Percentiles rank a stretch among this genome's conserved stretches.
Evolutionary conservation across 2,888 invertebrate species (phyloP).

Genomic region (Parnassius apollo): DNA sequence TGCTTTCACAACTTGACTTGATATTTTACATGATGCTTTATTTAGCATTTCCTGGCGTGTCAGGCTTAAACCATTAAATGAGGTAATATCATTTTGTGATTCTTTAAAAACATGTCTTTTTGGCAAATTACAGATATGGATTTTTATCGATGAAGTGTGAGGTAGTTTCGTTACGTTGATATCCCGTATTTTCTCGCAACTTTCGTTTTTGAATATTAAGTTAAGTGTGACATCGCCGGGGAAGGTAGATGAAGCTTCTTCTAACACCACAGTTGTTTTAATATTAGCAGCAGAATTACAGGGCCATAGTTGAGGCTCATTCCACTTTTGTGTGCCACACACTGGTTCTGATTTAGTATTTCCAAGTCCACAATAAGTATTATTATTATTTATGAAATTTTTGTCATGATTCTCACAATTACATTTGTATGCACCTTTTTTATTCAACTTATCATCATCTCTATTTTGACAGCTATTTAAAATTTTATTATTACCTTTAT

Average conservation of each 20-base stretch:
- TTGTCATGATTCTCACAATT: neutral
- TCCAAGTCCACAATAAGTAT: neutral
- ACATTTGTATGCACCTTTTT: neutral
- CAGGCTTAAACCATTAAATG: neutral
- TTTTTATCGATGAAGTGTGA: conserved; percentile 9
- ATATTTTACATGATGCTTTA: neutral
- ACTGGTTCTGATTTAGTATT: conserved; percentile 22
- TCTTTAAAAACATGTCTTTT: conserved; percentile 7
- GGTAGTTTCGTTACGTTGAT: conserved; percentile 9
- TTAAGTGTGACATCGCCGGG: conserved; percentile 8
- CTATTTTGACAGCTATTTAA: conserved; percentile 9
- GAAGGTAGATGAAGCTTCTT: conserved; percentile 1
- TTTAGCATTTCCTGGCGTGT: neutral
- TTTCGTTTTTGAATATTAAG: conserved; percentile 8
- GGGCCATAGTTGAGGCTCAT: conserved; percentile 8
- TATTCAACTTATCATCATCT: neutral
- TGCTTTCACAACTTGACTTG: neutral
- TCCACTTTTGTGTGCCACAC: conserved; percentile 7
- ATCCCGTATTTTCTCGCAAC: conserved; percentile 1
- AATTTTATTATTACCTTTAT: neutral
- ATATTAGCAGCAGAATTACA: conserved; percentile 13
- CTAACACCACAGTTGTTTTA: neutral
- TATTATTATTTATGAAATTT: neutral
- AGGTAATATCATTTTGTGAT: neutral
- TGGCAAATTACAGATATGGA: conserved; percentile 16